phyloP scores from a whole-genome alignment of 2,113 vertebrate genomes.

The Camarhynchus parvulus region DNA sequence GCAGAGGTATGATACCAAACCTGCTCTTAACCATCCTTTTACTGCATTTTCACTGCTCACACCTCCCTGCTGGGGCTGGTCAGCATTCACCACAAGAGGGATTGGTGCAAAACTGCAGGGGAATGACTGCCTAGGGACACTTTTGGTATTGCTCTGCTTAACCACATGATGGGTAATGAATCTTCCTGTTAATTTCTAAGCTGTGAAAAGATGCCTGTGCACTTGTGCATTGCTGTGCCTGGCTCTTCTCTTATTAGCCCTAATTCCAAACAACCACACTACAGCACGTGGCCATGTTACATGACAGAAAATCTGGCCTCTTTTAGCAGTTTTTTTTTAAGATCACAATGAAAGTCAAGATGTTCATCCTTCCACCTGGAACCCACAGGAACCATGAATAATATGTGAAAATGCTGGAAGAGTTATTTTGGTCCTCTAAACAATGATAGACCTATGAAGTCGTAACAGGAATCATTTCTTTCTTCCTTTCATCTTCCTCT shows the following conservation, averaged over 20 bases:
- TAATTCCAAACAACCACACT: not conserved
- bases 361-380: not conserved
- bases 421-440: not conserved
- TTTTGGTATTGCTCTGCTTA: not conserved
- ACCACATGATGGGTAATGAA: not conserved
- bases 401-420: not conserved
- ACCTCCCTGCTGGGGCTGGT: not conserved
- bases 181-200: not conserved
- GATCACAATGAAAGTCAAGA: not conserved
- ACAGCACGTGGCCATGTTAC: not conserved
- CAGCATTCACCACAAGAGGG: not conserved
- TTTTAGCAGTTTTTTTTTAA: not conserved
- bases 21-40: not conserved
- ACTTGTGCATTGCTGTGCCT: not conserved
- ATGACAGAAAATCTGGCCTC: not conserved
- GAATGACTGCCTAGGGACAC: not conserved
- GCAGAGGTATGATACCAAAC: not conserved
- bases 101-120: not conserved
- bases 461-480: not conserved
- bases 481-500: slow-evolving; percentile 26
- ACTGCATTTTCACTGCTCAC: not conserved
- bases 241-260: not conserved
- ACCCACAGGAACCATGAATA: not conserved
- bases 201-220: not conserved
- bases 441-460: slow-evolving; percentile 9